These are phyloP conservation scores for Tangara arthus DNA, from an alignment of 2,797 vertebrate species.

Conservation along the genomic window DNA sequence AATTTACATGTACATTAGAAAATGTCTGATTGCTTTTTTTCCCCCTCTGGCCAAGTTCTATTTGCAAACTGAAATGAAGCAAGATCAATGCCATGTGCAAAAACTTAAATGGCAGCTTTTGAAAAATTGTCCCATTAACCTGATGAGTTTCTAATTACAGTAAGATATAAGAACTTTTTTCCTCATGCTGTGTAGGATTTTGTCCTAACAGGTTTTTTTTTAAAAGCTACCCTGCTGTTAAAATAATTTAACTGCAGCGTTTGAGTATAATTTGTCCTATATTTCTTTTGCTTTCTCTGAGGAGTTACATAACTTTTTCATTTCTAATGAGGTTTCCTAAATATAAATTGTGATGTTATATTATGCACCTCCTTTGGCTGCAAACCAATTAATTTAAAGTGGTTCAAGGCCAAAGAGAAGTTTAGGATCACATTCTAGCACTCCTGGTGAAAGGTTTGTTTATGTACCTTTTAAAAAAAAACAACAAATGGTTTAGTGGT, in stretches of 20 bases:
- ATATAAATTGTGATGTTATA: constrained; percentile 59
- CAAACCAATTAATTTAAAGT: constrained; percentile 53
- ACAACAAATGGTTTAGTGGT: neutral
- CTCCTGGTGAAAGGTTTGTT: neutral
- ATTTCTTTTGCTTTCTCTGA: constrained; percentile 59
- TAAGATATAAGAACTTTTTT: constrained; percentile 18
- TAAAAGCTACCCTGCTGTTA: constrained; percentile 41
- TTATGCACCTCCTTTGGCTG: constrained; percentile 42
- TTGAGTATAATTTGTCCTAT: constrained; percentile 52
- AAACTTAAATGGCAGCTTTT: constrained; percentile 22
- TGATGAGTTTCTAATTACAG: constrained; percentile 58
- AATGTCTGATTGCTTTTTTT: neutral
- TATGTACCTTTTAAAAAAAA: neutral
- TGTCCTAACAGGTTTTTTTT: constrained; percentile 17
- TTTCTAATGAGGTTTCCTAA: constrained; percentile 68
- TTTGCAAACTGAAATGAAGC: neutral
- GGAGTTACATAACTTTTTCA: constrained; percentile 60
- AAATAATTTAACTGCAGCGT: constrained; percentile 52
- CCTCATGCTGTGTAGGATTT: constrained; percentile 3
- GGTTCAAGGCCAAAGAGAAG: constrained; percentile 66
- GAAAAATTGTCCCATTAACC: constrained; percentile 40
- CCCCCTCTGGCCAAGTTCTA: neutral
- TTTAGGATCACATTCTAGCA: neutral
- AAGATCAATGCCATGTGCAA: neutral
- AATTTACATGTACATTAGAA: neutral